Conservation (phyloP, 2,113 vertebrate genomes). For the Cynopterus brachyotis region DNA sequence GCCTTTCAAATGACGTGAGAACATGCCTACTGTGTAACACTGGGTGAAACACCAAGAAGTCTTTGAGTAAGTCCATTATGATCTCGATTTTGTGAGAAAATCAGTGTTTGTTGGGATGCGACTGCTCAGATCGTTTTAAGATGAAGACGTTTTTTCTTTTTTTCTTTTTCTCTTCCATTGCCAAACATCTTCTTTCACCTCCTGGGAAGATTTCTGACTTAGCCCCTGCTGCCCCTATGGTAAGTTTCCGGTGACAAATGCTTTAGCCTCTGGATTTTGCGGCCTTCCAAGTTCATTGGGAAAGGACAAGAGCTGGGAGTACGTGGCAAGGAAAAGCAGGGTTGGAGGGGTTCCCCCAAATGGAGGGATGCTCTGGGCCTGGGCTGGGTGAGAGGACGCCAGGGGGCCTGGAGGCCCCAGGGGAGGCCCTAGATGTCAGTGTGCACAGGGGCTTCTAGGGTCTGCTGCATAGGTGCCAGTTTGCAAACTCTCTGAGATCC, state of each 20-base stretch:
- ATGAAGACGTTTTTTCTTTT: background rate
- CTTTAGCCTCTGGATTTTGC: background rate
- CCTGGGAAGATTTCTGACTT: background rate
- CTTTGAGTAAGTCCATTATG: fast-evolving
- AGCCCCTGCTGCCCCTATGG: too few species aligned
- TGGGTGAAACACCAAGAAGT: background rate
- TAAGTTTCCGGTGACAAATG: background rate
- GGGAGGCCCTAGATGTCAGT: background rate
- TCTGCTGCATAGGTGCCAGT: background rate
- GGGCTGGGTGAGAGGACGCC: background rate
- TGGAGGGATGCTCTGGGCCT: background rate
- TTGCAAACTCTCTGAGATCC: too few species aligned
- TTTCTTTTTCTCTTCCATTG: background rate
- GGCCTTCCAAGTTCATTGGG: background rate
- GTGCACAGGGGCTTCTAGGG: background rate
- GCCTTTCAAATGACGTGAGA: background rate
- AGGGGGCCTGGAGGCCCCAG: background rate
- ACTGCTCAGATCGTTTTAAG: background rate
- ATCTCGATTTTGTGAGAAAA: background rate
- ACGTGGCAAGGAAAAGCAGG: background rate
- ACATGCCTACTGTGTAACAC: fast-evolving
- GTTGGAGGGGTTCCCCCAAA: background rate
- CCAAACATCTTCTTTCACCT: background rate
- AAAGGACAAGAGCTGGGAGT: background rate
- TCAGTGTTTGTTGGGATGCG: background rate